Base-by-base conservation (phyloP, 2,888 invertebrate genomes). In the Mechanitis mazaeus region DNA sequence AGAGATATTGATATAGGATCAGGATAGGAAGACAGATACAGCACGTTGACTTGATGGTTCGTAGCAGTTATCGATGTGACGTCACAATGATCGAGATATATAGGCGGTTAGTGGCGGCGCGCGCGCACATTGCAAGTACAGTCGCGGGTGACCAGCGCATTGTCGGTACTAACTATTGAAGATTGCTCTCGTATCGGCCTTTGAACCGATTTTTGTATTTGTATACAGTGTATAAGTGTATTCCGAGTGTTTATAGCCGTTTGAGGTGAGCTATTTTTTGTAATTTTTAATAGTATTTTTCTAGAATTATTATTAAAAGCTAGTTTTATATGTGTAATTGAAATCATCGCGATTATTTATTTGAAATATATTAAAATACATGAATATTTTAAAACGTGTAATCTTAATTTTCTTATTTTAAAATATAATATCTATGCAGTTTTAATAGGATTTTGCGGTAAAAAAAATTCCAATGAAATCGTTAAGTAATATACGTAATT, bases 71-170 rank as follows among this genome's bases (percentile, higher is more conserved):
- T 73, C 75, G 67, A 65, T 61, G 60, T 87, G 89, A 88, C 89
- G 88, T 87, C 83, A 81, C 71, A 66, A 61, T 66, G 70, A 68
- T 68, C 64, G 74, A 74, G 80, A 84, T 88, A 88, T 85, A 88
- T 88, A 88, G 65, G 57, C 81, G 68, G 70, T 72, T 60, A 78
- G 65, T 70, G 64, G 68, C 70, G 72, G 78, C 84, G 85, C 88
- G 87, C 87, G 89, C 85, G 85, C 76, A 77, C 82, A 85, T 82
- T 85, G 79, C 75, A 68, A 78, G 80, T 83, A 73, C 69, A 73
- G 59, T 63, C 70, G 72, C 76, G 72, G 81, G 80, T 82, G 82
- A 77, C 76, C 81, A 73, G 80, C 76, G 79, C 75, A 70, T 71
- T 75, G 77, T 75, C 76, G 72, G 75, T 76, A 71, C 67, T 77